phyloP scores from a whole-genome alignment of 2,797 vertebrate genomes.

The Lindbergichthys nudifrons region DNA sequence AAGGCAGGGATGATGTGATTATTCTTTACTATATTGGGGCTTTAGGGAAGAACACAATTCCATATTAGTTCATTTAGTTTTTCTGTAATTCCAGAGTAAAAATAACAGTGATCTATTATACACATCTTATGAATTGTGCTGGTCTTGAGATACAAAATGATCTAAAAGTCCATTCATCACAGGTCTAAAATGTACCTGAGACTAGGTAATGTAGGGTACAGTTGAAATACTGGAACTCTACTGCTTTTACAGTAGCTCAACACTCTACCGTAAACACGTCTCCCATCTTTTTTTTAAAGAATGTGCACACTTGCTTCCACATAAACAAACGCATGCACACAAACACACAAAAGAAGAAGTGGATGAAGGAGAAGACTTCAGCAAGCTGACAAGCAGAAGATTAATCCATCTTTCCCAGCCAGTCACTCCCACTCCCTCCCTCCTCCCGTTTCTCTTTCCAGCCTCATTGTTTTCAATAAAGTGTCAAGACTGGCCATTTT shows the following conservation, averaged over 20 bases:
- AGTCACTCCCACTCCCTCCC: constrained; percentile 69
- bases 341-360: constrained; percentile 44
- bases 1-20: not conserved
- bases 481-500: constrained; percentile 84
- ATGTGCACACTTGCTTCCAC: constrained; percentile 8
- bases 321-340: constrained; percentile 20
- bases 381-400: constrained; percentile 73
- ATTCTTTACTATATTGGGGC: not conserved
- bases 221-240: constrained; percentile 11
- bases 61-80: not conserved
- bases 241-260: constrained; percentile 33
- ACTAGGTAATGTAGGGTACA: not conserved
- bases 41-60: not conserved
- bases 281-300: constrained; percentile 17
- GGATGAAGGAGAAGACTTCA: constrained; percentile 64
- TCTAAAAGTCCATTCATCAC: constrained; percentile 1
- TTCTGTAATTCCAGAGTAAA: not conserved
- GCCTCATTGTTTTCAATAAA: constrained; percentile 89
- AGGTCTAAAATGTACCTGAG: not conserved
- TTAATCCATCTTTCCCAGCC: constrained; percentile 74
- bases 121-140: not conserved
- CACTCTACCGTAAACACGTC: constrained; percentile 12
- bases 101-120: not conserved
- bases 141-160: too few species aligned
- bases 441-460: constrained; percentile 66